Evolutionary conservation across 1,140 invertebrate species (phyloP).

Genomic region (Condylostylus longicornis): DNA sequence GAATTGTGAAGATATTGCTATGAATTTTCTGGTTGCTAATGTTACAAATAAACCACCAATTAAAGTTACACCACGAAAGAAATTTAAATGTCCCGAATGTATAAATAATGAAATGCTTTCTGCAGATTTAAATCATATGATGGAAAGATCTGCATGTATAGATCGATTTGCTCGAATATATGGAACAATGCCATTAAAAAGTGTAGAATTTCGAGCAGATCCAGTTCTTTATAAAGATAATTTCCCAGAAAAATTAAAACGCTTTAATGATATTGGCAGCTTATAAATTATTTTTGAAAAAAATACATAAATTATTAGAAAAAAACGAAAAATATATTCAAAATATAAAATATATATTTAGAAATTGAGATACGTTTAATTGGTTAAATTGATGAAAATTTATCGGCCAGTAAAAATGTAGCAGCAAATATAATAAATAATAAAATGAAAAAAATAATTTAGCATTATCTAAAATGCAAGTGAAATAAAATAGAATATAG

Average conservation of each 20-base stretch:
- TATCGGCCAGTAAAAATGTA: too few relatives aligned
- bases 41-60: slow-evolving; percentile 85
- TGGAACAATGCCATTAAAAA: slow-evolving; percentile 72
- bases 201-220: slow-evolving; percentile 86
- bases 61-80: slow-evolving; percentile 93
- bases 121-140: slow-evolving; percentile 82
- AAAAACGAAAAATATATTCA: too few relatives aligned
- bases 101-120: slow-evolving; percentile 88
- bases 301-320: neutral
- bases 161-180: slow-evolving; percentile 72
- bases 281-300: slow-evolving; percentile 31
- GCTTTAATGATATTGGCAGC: slow-evolving; percentile 82
- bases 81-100: slow-evolving; percentile 94
- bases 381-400: too few relatives aligned
- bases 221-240: slow-evolving; percentile 85
- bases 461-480: too few relatives aligned
- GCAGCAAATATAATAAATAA: too few relatives aligned
- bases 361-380: too few relatives aligned
- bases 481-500: too few relatives aligned
- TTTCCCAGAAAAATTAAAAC: slow-evolving; percentile 72
- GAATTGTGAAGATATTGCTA: slow-evolving; percentile 92
- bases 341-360: too few relatives aligned
- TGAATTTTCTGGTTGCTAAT: slow-evolving; percentile 86
- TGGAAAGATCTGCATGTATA: slow-evolving; percentile 82
- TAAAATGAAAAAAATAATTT: too few relatives aligned